Evolutionary conservation across 2,797 vertebrate genomes (phyloP).

Genomic region (Chelonia mydas): DNA sequence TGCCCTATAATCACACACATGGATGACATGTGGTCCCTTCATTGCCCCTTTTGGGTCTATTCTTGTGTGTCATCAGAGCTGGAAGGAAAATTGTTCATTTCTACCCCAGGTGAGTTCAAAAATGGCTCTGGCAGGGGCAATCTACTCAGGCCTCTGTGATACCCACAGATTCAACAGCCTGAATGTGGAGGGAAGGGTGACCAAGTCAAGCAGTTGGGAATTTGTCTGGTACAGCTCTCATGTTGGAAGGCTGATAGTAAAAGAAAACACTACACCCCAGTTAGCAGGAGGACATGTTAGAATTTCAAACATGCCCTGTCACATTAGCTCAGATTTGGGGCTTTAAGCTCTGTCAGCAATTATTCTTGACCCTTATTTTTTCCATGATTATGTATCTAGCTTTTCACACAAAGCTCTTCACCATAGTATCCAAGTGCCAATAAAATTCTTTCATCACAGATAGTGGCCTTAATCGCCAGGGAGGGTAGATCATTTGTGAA

Average conservation of each 20-base stretch:
- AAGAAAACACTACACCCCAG: neutral
- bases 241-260: neutral
- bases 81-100: neutral
- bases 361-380: rapidly evolving
- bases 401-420: rapidly evolving
- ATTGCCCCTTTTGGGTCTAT: neutral
- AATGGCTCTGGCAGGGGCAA: neutral
- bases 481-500: rapidly evolving
- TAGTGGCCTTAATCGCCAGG: rapidly evolving
- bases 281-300: neutral
- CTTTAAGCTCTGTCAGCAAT: rapidly evolving
- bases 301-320: neutral
- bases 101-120: neutral
- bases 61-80: neutral
- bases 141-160: no score
- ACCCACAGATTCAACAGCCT: neutral
- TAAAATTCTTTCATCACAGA: neutral
- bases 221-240: neutral
- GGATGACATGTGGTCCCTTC: neutral
- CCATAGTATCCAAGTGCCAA: rapidly evolving
- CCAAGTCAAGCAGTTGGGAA: neutral
- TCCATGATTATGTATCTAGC: neutral
- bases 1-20: neutral
- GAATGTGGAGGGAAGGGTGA: neutral
- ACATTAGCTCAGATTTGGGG: neutral